Base-by-base conservation (phyloP, 2,113 vertebrate genomes). In the Turnix velox region DNA sequence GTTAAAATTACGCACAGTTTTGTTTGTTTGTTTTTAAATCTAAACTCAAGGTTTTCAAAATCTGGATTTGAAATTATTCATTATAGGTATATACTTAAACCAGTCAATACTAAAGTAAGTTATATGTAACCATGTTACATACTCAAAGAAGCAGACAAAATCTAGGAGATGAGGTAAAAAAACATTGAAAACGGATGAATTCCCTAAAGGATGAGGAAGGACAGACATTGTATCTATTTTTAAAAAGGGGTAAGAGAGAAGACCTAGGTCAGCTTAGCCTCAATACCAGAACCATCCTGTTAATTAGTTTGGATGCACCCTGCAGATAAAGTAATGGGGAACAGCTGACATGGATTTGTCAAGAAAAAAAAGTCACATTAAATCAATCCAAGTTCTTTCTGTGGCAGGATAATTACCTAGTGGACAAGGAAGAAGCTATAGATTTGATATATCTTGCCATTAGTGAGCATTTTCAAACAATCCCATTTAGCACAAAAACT, bases 291-390 rank as follows among this genome's bases (percentile, higher is more conserved):
- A 94, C 76, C 46, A 45, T 90, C 85, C 49, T 91, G 82, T 93
- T 96, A 96, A 96, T 95, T 96, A 94, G 58, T 69, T 82, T 58
- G n/a, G 74, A 90, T 79, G 81, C 74, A 84, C 94, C 77, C 93
- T 79, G 87, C 0, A 0, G 92, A 69, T 92, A 94, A 89, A 45
- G 75, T 93, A 75, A 80, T 72, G 89, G 71, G 58, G 63, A 95
- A 75, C 49, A 85, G 78, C 45, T 95, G 89, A 96, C 94, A 87
- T 46, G 78, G 39, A 76, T 87, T 94, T 94, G 81, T 95, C 85
- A 91, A 72, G 48, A 31, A 59, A 95, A 79, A 79, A 45, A 91
- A 87, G 87, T 91, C 89, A 30, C 75, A 69, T 94, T 92, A 88
- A 94, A 96, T 96, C 90, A 91, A 83, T 92, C 75, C 37, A 80